Conservation (phyloP, 2,797 vertebrate genomes). For the Coccyzus lansbergi region DNA sequence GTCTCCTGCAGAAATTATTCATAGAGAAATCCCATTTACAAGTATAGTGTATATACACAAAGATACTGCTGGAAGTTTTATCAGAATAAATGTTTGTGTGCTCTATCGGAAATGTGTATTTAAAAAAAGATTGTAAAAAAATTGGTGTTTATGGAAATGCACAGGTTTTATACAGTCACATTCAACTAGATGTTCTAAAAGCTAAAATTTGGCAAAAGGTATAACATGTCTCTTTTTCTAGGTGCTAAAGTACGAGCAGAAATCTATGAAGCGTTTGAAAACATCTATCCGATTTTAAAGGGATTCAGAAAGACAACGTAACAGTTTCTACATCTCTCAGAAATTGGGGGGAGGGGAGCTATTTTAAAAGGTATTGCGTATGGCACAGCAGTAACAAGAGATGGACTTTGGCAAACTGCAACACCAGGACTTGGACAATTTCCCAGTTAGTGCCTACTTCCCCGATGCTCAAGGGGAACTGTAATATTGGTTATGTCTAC, state of each 20-base stretch:
- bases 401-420: constrained; percentile 38
- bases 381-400: constrained; percentile 61
- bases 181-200: background rate
- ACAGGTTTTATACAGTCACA: background rate
- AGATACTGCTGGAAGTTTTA: background rate
- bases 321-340: constrained; percentile 49
- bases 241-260: constrained; percentile 98
- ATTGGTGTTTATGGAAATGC: background rate
- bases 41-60: background rate
- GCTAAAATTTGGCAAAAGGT: background rate
- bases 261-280: constrained; percentile 99
- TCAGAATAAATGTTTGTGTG: background rate
- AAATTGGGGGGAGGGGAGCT: constrained; percentile 42
- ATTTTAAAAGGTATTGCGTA: constrained; percentile 53
- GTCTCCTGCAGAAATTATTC: background rate
- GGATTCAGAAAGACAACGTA: constrained; percentile 98
- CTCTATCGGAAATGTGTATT: background rate
- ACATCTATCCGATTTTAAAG: constrained; percentile 99
- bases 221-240: constrained; percentile 49
- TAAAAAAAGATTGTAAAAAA: background rate
- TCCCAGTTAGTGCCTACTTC: constrained; percentile 64
- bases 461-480: constrained; percentile 28
- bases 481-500: constrained; percentile 55
- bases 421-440: constrained; percentile 61
- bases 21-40: background rate